A percentile compares a stretch with the other conserved stretches of the same genome.
Conservation (phyloP, 2,797 vertebrate species). For the Champsocephalus esox region DNA sequence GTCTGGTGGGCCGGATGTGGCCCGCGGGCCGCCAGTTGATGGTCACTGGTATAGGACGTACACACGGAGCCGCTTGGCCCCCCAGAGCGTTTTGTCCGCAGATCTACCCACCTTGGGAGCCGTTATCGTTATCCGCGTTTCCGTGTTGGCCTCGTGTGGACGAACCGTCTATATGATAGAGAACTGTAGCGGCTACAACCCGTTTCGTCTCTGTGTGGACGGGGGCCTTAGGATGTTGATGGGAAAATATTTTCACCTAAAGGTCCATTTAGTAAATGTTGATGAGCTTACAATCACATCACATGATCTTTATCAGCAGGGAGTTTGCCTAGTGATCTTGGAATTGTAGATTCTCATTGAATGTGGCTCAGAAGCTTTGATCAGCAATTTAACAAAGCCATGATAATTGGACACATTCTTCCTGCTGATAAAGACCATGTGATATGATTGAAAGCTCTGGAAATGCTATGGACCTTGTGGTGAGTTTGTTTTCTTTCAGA, state of each 20-base stretch:
- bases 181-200: too few species aligned
- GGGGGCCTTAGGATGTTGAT: not conserved
- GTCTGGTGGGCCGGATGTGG: too few species aligned
- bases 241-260: not conserved
- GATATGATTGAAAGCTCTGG: not conserved
- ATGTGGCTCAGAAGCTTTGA: not conserved
- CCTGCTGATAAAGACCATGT: not conserved
- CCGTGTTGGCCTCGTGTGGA: too few species aligned
- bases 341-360: not conserved
- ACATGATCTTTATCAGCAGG: not conserved
- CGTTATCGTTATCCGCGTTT: too few species aligned
- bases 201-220: too few species aligned
- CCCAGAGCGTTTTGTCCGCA: too few species aligned
- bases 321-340: not conserved
- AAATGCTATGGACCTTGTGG: not conserved
- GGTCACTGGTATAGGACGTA: too few species aligned
- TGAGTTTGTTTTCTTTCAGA: not conserved
- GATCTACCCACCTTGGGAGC: too few species aligned
- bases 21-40: too few species aligned
- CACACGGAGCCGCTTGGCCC: too few species aligned
- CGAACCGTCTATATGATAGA: too few species aligned
- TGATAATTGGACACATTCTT: not conserved
- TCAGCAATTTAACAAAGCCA: not conserved
- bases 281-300: not conserved
- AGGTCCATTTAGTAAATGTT: not conserved